These are phyloP conservation scores for Buphagus erythrorhynchus DNA, from an alignment of 2,797 vertebrate genomes.

Conservation along the genomic window DNA sequence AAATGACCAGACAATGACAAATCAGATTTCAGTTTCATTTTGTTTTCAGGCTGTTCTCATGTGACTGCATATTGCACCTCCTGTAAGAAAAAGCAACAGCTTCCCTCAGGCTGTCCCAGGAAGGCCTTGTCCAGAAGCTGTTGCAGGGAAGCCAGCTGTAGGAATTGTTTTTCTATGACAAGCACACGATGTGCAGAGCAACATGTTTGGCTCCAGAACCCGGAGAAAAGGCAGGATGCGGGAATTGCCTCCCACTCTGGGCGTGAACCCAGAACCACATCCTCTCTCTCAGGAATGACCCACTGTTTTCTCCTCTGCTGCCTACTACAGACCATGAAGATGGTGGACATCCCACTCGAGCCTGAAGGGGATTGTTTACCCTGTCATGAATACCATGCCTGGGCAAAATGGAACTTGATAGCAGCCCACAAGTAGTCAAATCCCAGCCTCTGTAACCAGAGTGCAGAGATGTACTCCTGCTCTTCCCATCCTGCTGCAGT, in stretches of 20 bases:
- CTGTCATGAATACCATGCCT: not conserved
- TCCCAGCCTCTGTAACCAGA: not conserved
- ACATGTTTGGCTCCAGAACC: not conserved
- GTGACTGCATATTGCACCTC: not conserved
- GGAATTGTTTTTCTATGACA: not conserved
- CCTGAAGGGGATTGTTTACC: not conserved
- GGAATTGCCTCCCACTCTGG: conserved; percentile 40
- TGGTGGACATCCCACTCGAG: not conserved
- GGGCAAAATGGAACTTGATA: not conserved
- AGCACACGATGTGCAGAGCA: not conserved
- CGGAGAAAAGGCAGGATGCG: not conserved
- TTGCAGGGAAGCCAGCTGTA: not conserved
- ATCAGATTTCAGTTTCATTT: not conserved
- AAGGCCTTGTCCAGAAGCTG: not conserved
- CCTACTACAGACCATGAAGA: not conserved
- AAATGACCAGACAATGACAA: not conserved
- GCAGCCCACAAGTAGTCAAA: not conserved
- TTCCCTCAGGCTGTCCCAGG: not conserved
- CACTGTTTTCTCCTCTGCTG: not conserved
- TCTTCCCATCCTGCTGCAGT: not conserved
- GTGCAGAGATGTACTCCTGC: not conserved
- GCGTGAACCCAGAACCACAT: conserved; percentile 51
- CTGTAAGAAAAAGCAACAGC: not conserved
- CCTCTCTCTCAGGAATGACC: not conserved
- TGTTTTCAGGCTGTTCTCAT: not conserved